A percentile compares a stretch with the other conserved stretches of the same genome.
Evolutionary conservation across 2,888 invertebrate species (phyloP).

Genomic region (Blastobasis lacticolella): DNA sequence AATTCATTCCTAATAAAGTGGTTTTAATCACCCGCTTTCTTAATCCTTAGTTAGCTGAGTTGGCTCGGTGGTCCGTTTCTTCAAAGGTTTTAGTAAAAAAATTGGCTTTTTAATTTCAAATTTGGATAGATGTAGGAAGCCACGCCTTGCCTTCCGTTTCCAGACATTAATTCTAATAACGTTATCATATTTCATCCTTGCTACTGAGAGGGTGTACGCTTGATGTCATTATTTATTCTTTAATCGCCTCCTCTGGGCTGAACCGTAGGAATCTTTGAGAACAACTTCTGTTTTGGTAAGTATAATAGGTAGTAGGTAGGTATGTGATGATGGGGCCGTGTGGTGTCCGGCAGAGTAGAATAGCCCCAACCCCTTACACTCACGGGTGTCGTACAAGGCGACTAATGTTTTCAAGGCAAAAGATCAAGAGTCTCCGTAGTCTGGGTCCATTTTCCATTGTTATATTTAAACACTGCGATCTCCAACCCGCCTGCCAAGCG

Average conservation of each 20-base stretch:
- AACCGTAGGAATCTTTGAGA: not conserved
- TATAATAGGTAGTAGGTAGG: too few species aligned
- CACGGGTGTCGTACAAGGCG: too few species aligned
- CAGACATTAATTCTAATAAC: constrained; percentile 42
- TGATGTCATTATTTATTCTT: constrained; percentile 50
- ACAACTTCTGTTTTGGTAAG: too few species aligned
- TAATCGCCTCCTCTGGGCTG: constrained; percentile 11
- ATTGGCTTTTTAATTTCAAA: constrained; percentile 27
- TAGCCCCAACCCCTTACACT: too few species aligned
- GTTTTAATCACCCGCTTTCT: constrained; percentile 32
- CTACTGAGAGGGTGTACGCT: constrained; percentile 51
- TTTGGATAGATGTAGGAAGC: constrained; percentile 31
- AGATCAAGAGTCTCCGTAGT: too few species aligned
- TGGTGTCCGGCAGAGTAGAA: too few species aligned
- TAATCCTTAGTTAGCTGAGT: constrained; percentile 15
- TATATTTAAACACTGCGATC: too few species aligned
- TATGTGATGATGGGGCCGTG: too few species aligned
- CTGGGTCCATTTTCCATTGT: too few species aligned
- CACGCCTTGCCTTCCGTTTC: constrained; percentile 40
- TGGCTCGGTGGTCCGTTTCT: constrained; percentile 21
- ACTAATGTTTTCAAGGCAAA: too few species aligned
- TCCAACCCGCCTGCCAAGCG: too few species aligned
- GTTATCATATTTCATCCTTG: constrained; percentile 40
- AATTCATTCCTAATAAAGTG: constrained; percentile 41
- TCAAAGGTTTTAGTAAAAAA: constrained; percentile 19